Base-by-base conservation (phyloP, 2,113 vertebrate species). In the Poeciliopsis turrubarensis region DNA sequence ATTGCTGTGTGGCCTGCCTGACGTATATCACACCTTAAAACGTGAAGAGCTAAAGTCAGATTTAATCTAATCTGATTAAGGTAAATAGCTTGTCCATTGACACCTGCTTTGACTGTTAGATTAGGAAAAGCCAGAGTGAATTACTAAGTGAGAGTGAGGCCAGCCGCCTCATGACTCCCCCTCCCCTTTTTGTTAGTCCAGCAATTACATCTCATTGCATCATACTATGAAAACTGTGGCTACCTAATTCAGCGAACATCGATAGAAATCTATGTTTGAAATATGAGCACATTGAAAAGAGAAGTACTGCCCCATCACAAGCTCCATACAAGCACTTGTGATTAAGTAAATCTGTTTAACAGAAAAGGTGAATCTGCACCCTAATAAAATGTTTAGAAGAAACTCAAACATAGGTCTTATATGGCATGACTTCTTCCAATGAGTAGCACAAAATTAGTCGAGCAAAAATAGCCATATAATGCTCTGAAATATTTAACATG, bases 401-500 rank as follows among this genome's bases (percentile, higher is more conserved):
- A 63, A 63, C 71, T 72, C 60, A 86, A 79, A 85, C 14, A 3
- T 90, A 75, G 87, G 30, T 86, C 34, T 37, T 37, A 12, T 84
- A 84, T 84, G 77, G 84, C 60, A n/a, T 84, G 78, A 82, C 80
- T 72, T 25, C 61, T 83, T 89, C 79, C 71, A 78, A 85, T 75
- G 89, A 90, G 92, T 90, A 80, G 31, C 14, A 41, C 39, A 4
- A 41, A 41, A 87, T 94, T 88, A 91, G 75, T 83, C 65, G 80
- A 73, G 88, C 79, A 70, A 90, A 92, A 93, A 94, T 94, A 93
- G 88, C 87, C 32, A 22, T 71, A 29, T 73, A 62, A 47, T 34
- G 80, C 87, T 83, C 81, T 93, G 73, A 94, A 94, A 93, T 93
- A 92, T 93, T 93, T 75, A 93, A 86, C 51, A 32, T 84, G 85